Base-by-base conservation (phyloP, 2,888 invertebrate genomes). In the Synanthedon myopaeformis region DNA sequence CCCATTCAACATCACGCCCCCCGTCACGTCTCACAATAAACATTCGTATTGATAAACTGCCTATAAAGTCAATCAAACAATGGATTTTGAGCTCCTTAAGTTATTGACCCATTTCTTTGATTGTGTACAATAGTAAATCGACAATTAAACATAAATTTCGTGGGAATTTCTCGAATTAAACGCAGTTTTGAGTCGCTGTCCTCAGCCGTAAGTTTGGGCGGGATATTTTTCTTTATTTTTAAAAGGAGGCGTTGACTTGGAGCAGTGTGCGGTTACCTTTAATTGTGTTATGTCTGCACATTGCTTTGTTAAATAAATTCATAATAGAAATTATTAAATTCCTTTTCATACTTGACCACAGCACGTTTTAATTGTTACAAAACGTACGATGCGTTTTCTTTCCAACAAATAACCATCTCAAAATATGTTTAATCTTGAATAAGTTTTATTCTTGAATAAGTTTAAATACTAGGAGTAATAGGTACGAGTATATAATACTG, bases 91-190 rank as follows among this genome's bases (percentile, higher is more conserved):
- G 72, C 11, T 41, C 74, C 72, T 80, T 76, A 74, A 66, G 66
- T 71, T 83, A 85, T 85, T 86, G 86, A 86, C 85, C 84, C 71
- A 79, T 85, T 86, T 84, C 83, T 84, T 82, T 79, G 73, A 80
- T 74, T 76, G 72, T 76, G 71, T 64, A 80, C 78, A 82, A 82
- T 79, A 71, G 74, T 72, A 65, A 65, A 73, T 76, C 79, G 71
- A 82, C 83, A 81, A 85, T 86, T 84, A 78, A 82, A 83, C 81
- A 80, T 77, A 74, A 79, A 82, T 75, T 72, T 75, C 86, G 86
- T 87, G 86, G 83, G 86, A 87, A 87, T 71, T 59, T 60, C 58
- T 65, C 74, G 79, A 79, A 84, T 86, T 85, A 84, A 78, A 69
- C 69, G 72, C 63, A 67, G 66, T 72, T 67, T 76, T 76, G 78